phyloP scores from a whole-genome alignment of 2,888 invertebrate species.

The Lagria hirta region DNA sequence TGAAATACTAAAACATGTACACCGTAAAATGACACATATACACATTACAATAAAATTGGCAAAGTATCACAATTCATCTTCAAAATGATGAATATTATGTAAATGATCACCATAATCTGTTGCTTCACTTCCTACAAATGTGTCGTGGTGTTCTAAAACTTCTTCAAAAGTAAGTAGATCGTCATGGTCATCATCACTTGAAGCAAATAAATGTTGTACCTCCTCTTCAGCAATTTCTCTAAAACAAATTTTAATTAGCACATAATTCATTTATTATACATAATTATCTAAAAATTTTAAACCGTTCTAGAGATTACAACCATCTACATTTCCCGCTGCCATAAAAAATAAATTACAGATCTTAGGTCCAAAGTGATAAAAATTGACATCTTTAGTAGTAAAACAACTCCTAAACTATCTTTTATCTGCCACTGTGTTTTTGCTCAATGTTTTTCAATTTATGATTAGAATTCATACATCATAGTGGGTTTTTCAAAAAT shows the following conservation, averaged over 20 bases:
- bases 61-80: constrained; percentile 72
- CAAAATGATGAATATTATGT: constrained; percentile 74
- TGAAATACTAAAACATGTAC: constrained; percentile 23
- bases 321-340: no score
- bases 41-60: constrained; percentile 8
- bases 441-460: no score
- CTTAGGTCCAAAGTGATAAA: no score
- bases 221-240: constrained; percentile 88
- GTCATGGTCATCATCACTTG: constrained; percentile 85
- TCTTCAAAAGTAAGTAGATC: constrained; percentile 76
- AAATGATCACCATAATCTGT: constrained; percentile 86
- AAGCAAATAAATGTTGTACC: constrained; percentile 83
- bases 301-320: no score
- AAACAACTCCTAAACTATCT: no score
- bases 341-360: no score
- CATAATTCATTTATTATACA: no score
- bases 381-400: no score
- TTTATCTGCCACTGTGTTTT: no score
- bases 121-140: constrained; percentile 91
- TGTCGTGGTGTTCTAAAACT: constrained; percentile 79
- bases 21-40: constrained; percentile 16
- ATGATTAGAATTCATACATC: no score
- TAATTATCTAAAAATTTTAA: no score
- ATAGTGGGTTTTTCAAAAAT: no score
- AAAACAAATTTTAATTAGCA: constrained; percentile 33